phyloP scores from a whole-genome alignment of 2,113 vertebrate genomes.

The Mustelus asterias region DNA sequence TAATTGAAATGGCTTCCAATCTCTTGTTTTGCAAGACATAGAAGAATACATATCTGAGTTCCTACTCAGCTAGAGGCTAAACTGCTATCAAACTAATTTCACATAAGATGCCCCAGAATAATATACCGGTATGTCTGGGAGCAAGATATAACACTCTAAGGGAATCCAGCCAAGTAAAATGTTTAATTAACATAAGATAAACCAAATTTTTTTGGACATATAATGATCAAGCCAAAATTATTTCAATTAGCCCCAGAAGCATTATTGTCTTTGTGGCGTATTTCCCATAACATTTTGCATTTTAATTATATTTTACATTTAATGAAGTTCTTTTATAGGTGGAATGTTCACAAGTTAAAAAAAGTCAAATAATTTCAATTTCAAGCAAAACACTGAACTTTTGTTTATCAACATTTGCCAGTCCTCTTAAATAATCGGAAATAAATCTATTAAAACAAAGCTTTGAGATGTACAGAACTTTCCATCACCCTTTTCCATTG shows the following conservation, averaged over 20 bases:
- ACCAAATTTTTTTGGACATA: neutral
- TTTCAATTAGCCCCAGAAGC: neutral
- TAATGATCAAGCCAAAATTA: constrained; percentile 6
- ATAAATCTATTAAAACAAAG: neutral
- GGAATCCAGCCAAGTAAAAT: neutral
- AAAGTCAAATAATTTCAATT: neutral
- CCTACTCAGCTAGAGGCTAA: neutral
- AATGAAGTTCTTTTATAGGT: neutral
- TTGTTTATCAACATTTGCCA: neutral
- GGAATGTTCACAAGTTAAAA: neutral
- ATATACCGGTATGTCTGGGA: neutral
- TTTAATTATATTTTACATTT: neutral
- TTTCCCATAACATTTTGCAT: neutral
- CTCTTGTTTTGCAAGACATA: neutral
- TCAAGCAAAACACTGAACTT: neutral
- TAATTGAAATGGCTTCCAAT: neutral
- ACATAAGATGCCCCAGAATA: neutral
- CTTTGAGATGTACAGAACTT: neutral
- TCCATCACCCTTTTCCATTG: neutral
- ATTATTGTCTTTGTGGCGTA: neutral
- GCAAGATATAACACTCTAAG: neutral
- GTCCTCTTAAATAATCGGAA: too few relatives aligned
- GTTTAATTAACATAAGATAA: constrained; percentile 12
- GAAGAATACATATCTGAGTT: neutral
- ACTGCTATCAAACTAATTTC: constrained; percentile 6